phyloP scores from a whole-genome alignment of 2,113 vertebrate species.

The Prionailurus viverrinus region DNA sequence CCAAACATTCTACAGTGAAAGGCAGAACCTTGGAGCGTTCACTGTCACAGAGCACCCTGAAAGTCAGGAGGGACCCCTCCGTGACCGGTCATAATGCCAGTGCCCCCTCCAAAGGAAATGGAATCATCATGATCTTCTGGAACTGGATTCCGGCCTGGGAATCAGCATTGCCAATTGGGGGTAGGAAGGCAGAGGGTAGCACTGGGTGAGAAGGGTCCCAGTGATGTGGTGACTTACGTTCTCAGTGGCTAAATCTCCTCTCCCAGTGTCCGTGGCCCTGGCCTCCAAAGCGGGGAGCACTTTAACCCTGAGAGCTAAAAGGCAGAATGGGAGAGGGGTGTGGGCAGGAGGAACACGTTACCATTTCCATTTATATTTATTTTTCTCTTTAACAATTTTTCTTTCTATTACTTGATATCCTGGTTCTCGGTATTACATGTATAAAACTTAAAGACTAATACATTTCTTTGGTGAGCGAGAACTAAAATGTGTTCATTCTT shows the following conservation, averaged over 20 bases:
- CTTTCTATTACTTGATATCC: neutral
- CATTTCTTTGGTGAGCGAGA: neutral
- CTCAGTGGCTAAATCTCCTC: neutral
- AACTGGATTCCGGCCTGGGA: neutral
- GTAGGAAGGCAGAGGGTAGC: neutral
- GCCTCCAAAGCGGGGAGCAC: neutral
- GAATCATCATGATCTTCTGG: neutral
- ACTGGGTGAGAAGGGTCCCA: neutral
- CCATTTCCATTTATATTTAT: slow-evolving; percentile 3
- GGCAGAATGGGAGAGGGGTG: neutral
- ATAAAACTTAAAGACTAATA: neutral
- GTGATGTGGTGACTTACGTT: fast-evolving
- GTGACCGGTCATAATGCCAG: neutral
- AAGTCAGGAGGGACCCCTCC: neutral
- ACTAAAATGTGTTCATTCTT: neutral
- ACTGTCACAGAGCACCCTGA: fast-evolving
- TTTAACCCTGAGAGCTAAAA: neutral
- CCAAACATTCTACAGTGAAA: neutral
- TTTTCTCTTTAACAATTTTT: neutral
- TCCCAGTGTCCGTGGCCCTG: neutral
- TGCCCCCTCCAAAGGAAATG: neutral
- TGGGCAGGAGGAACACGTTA: neutral
- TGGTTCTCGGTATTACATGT: neutral
- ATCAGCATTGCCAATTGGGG: too few species aligned
- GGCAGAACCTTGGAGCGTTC: fast-evolving